Evolutionary conservation across 2,888 invertebrate species (phyloP), one percentile per base, ranked within the genome.

Genomic region (Zhuqinia jingwanae): DNA sequence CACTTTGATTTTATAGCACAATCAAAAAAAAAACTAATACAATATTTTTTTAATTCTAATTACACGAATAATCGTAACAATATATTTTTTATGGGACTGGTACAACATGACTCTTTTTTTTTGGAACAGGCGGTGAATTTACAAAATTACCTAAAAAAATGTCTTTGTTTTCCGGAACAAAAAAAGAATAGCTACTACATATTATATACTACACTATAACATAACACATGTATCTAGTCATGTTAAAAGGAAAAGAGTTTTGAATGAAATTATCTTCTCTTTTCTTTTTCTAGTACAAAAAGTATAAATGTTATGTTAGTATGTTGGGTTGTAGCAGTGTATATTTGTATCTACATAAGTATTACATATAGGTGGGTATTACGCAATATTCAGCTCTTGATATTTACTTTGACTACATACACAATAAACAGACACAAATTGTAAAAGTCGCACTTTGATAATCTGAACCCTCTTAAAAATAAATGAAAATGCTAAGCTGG

Each of bases 401-500:
- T 36, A 8, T 36, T 36, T 36, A 36, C 36, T 36, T 3, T 36
- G 36, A n/a, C n/a, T 47, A 47, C n/a, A 45, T 70, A 20, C 11
- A 42, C 6, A 10, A 22, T 45, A 73, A 45, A 75, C 22, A 75
- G 22, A 65, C 50, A 27, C 53, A 53, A 47, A 53, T 53, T 75
- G 15, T 25, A 3, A 53, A 53, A 75, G 1, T 50, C 15, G 47
- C 53, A 27, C 50, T 17, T 1, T 75, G 65, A 70, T 70, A 84
- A 78, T 84, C 78, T 70, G 36, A 20, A 58, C 36, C 63, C 84
- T 84, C 76, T 78, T 78, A 77, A 84, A 84, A 68, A 58, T 84
- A 84, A 84, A 84, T 84, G 84, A 84, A 84, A 84, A 84, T 84
- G 84, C 84, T 77, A 84, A 84, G 78, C 78, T 77, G 70, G 83